Evolutionary conservation across 1,140 invertebrate species (phyloP), one percentile per base, ranked within the genome.

Genomic region (Trichonephila clavipes): DNA sequence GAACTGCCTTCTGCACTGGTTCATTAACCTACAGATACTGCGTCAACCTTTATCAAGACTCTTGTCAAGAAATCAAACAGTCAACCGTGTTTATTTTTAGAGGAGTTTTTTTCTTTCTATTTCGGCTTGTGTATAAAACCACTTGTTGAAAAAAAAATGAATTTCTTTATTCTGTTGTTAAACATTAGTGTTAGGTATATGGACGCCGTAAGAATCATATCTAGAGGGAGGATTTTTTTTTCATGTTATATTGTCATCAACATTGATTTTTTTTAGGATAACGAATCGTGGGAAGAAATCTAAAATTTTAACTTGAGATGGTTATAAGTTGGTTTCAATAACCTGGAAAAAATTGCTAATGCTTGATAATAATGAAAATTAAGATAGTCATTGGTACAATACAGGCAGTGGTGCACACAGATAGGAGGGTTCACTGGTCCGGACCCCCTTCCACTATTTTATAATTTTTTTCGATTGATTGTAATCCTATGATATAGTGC

Each of bases 21-120:
- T 93, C 92, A 93, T 93, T 93, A 93, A 93, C 92, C 92, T 82
- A 88, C 16, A 92, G 91, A 92, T 92, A 92, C 40, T 59, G 51
- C 66, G 85, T 61, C 61, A 58, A 81, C 34, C 34, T 88, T 81
- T 92, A 92, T 93, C 85, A 40, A 61, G 28, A 83, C 72, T 87
- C 90, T 88, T 93, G 28, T 62, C 69, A 82, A 88, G 62, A 64
- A 77, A 81, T 93, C 66, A 64, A 93, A 86, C 59, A 7, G 64
- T 69, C 91, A 77, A 66, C 16, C 14, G 64, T 87, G 64, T 87
- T 92, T 87, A 92, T 85, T 92, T 87, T 87, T 92, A 92, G 83
- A 34, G 21, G 81, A 59, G 44, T 81, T 90, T 89, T 89, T 88
- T 66, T 77, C 40, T 89, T 88, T 66, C 72, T 34, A 51, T 16